Percentiles rank a stretch among this genome's conserved stretches.
phyloP scores from a whole-genome alignment of 2,797 vertebrate genomes.

The Miichthys miiuy region DNA sequence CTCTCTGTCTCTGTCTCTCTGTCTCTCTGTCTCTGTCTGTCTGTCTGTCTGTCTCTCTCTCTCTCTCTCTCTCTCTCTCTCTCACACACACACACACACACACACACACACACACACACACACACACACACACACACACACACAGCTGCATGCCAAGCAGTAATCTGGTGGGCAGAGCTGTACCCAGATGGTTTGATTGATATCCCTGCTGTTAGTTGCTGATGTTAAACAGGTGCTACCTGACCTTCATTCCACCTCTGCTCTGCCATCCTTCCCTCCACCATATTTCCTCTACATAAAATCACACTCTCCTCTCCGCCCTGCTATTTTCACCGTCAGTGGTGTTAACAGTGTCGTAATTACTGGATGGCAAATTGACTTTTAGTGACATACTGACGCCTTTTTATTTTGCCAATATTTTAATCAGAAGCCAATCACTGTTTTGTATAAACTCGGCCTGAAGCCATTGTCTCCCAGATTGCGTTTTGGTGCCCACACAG shows the following conservation, averaged over 20 bases:
- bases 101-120: background rate
- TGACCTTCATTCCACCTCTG: conserved; percentile 71
- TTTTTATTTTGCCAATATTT: conserved; percentile 49
- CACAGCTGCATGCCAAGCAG: conserved; percentile 62
- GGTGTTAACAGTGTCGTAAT: conserved; percentile 53
- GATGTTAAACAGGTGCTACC: conserved; percentile 81
- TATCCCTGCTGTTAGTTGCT: conserved; percentile 71
- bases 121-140: conserved; percentile 17
- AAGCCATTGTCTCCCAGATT: conserved; percentile 56
- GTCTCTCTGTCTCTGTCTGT: background rate
- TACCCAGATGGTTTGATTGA: conserved; percentile 76
- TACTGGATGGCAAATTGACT: conserved; percentile 28
- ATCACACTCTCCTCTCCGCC: conserved; percentile 32
- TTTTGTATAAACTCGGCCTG: conserved; percentile 57
- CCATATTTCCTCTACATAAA: conserved; percentile 42
- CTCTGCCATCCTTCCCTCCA: conserved; percentile 35
- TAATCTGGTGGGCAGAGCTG: conserved; percentile 74
- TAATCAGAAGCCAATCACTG: conserved; percentile 57
- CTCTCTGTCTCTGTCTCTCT: background rate
- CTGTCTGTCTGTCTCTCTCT: background rate
- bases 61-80: background rate
- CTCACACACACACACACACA: conserved; percentile 4
- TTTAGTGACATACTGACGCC: conserved; percentile 38
- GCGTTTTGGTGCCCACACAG: conserved; percentile 50
- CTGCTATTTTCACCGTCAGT: conserved; percentile 30